phyloP scores from a whole-genome alignment of 2,888 invertebrate species.

The Idaea dimidiata region DNA sequence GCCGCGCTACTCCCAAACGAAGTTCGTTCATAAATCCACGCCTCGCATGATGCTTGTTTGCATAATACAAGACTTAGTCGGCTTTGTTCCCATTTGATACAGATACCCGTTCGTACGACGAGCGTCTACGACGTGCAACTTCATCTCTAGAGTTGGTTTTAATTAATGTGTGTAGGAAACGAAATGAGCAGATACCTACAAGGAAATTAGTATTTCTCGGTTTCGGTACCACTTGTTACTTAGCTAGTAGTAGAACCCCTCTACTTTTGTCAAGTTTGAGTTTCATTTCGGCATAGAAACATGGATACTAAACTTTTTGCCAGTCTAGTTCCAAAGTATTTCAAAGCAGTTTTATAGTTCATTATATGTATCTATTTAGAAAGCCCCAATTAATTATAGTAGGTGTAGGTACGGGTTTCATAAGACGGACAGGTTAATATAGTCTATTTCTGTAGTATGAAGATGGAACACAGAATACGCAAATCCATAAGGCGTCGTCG shows the following conservation, averaged over 20 bases:
- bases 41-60: conserved; percentile 80
- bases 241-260: not conserved
- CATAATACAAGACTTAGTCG: conserved; percentile 78
- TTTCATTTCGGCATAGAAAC: too few species aligned
- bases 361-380: too few species aligned
- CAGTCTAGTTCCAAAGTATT: too few species aligned
- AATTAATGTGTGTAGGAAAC: not conserved
- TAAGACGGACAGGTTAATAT: not conserved
- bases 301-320: too few species aligned
- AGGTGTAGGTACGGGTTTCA: not conserved
- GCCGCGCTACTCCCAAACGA: conserved; percentile 68
- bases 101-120: not conserved
- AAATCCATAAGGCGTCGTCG: conserved; percentile 1
- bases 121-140: not conserved
- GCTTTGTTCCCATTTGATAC: conserved; percentile 75
- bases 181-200: not conserved
- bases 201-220: not conserved
- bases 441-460: not conserved
- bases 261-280: too few species aligned
- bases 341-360: too few species aligned
- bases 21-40: conserved; percentile 78
- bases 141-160: not conserved
- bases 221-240: not conserved
- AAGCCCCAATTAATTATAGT: too few species aligned
- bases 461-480: not conserved